Conservation (phyloP, 2,888 invertebrate species). For the Agelastica alni region DNA sequence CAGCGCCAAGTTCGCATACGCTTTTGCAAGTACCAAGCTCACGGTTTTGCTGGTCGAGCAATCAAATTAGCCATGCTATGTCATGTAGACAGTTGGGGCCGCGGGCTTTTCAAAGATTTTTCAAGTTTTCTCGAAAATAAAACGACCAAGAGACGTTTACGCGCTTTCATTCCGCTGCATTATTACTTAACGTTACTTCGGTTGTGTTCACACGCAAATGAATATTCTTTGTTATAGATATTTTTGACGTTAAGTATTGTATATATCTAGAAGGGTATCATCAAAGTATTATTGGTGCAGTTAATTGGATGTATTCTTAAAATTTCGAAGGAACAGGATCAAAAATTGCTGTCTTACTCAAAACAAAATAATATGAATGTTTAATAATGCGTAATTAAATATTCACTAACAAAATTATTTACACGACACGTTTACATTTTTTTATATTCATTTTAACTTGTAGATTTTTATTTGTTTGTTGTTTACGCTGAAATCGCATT, state of each 20-base stretch:
- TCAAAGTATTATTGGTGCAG: no score
- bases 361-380: no score
- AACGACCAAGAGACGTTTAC: constrained; percentile 24
- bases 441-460: no score
- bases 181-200: constrained; percentile 13
- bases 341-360: no score
- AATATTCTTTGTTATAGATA: constrained; percentile 8
- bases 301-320: no score
- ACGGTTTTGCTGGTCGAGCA: constrained; percentile 29
- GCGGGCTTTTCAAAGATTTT: constrained; percentile 31
- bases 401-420: no score
- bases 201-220: constrained; percentile 19
- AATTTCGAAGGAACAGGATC: no score
- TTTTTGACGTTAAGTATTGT: not conserved
- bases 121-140: constrained; percentile 34
- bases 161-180: constrained; percentile 28
- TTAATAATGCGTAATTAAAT: no score
- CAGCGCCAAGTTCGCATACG: constrained; percentile 2
- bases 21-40: not conserved
- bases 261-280: no score
- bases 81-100: constrained; percentile 37
- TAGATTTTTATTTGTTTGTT: no score
- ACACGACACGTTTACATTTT: no score
- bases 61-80: constrained; percentile 38
- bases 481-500: no score